Evolutionary conservation across 2,113 vertebrate species (phyloP).

Genomic region (Zapus hudsonius): DNA sequence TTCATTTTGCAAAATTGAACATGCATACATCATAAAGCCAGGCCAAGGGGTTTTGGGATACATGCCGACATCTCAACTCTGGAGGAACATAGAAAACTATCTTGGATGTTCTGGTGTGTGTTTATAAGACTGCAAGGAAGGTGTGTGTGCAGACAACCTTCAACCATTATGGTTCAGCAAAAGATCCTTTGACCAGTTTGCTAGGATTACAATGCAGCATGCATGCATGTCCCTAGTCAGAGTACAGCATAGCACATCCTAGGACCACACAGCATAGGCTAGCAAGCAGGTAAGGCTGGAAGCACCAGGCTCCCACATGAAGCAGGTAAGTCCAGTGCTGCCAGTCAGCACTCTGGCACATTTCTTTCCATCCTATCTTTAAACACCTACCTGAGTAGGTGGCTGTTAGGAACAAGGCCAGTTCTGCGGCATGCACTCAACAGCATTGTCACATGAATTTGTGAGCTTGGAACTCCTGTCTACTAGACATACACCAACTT

Average conservation of each 20-base stretch:
- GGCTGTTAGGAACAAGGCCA: background rate
- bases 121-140: conserved; percentile 12
- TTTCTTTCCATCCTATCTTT: background rate
- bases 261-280: too few species aligned
- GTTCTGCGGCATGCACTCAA: background rate
- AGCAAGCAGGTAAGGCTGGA: background rate
- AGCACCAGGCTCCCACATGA: background rate
- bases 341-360: background rate
- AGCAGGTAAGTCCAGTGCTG: background rate
- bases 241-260: too few species aligned
- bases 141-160: background rate
- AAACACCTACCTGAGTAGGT: background rate
- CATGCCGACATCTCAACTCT: background rate
- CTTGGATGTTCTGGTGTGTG: background rate
- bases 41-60: background rate
- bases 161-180: background rate
- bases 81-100: background rate
- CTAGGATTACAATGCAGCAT: background rate
- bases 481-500: background rate
- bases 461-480: background rate
- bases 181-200: background rate
- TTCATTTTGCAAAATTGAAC: conserved; percentile 62
- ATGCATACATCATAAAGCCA: background rate
- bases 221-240: background rate
- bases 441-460: background rate